Evolutionary conservation across 2,113 vertebrate species (phyloP), one percentile per base, ranked within the genome.

Genomic region (Rhynchopsitta pachyrhyncha): DNA sequence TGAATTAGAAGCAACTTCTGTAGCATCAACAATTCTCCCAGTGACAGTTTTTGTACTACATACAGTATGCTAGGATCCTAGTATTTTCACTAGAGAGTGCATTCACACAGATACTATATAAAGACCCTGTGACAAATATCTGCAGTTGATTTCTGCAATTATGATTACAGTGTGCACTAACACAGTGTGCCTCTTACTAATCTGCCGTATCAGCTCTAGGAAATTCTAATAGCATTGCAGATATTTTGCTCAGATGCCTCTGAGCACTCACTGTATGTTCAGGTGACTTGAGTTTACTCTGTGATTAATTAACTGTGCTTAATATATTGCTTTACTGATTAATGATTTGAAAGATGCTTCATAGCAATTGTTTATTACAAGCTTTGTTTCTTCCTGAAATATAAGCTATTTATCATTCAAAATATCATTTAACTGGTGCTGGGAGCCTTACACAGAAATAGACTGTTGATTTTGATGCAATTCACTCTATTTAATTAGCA

Each of bases 1-100:
- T 92, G 75, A 95, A 78, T 76, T 74, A 91, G 90, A 93, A 93
- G 63, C 49, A 94, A 83, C 68, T 79, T 90, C 31, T 93, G n/a
- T 73, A 80, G 64, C 24, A 19, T 73, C 91, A 95, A 59, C 44
- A 82, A 20, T 93, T 95, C 70, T 92, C 35, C 70, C 37, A 31
- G 47, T 53, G 27, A 80, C 15, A 89, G n/a, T 67, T 90, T 96
- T 92, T 92, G 35, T 50, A 69, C 6, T 71, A 17, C 62, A 15
- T 37, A 27, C 19, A 46, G 11, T 47, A 16, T 22, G 17, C 17
- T 44, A 42, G 37, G 24, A 35, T 44, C 10, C 17, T 73, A 24
- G 4, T 74, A 17, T 57, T 86, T 86, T 89, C 46, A 33, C 11
- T 33, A 42, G 33, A 27, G 73, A 7, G 3, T 69, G 8, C 13